A percentile compares a stretch with the other conserved stretches of the same genome.
Evolutionary conservation across 2,113 vertebrate species (phyloP).

Genomic region (Andinoacara biseriatus): DNA sequence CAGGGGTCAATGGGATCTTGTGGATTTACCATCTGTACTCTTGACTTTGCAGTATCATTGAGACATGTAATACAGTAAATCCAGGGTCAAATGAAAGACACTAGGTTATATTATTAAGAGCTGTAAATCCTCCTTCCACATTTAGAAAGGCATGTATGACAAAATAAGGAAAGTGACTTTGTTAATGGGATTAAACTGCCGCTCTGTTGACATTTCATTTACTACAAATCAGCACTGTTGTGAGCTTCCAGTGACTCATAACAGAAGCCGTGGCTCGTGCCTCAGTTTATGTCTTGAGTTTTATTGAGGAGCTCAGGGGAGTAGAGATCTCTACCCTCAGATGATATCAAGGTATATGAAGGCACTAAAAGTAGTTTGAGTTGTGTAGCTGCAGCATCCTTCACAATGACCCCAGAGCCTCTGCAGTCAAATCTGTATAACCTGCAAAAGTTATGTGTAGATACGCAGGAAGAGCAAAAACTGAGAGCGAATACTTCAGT

Average conservation of each 20-base stretch:
- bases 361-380: slow-evolving; percentile 12
- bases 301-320: slow-evolving; percentile 20
- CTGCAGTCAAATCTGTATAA: slow-evolving; percentile 6
- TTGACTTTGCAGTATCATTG: slow-evolving; percentile 53
- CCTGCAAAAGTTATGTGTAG: not conserved
- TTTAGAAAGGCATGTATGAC: slow-evolving; percentile 30
- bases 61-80: slow-evolving; percentile 49
- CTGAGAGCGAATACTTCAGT: not conserved
- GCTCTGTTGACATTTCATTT: slow-evolving; percentile 51
- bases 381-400: slow-evolving; percentile 19
- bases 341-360: slow-evolving; percentile 29
- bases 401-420: not conserved
- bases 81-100: slow-evolving; percentile 36
- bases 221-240: slow-evolving; percentile 24
- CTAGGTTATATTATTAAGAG: slow-evolving; percentile 21
- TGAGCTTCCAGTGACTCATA: slow-evolving; percentile 7
- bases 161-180: slow-evolving; percentile 44
- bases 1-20: slow-evolving; percentile 50
- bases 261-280: slow-evolving; percentile 17
- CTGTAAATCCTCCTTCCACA: slow-evolving; percentile 20
- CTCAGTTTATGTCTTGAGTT: slow-evolving; percentile 31
- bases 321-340: slow-evolving; percentile 33
- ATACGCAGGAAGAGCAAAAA: not conserved
- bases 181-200: slow-evolving; percentile 45
- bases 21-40: slow-evolving; percentile 41